Evolutionary conservation across 2,113 vertebrate species (phyloP).

Genomic region (Eidolon helvum): DNA sequence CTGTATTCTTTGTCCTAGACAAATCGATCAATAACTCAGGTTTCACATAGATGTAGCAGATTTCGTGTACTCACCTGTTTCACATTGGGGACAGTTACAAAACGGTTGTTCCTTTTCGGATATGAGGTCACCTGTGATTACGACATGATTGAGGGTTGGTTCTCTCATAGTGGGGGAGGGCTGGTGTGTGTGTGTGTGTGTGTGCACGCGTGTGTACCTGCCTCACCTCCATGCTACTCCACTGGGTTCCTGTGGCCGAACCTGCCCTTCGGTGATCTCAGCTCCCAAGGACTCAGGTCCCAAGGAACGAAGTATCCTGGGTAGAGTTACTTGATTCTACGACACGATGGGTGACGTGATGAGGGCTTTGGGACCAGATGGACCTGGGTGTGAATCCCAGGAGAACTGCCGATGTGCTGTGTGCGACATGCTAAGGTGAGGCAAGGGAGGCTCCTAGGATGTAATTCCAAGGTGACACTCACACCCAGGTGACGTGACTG

Average conservation of each 20-base stretch:
- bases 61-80: not conserved
- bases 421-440: rapidly evolving
- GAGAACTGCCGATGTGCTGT: not conserved
- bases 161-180: not conserved
- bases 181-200: not conserved
- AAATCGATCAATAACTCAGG: not conserved
- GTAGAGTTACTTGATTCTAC: not conserved
- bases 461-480: not conserved
- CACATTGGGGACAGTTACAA: not conserved
- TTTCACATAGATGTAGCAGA: not conserved
- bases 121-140: not conserved
- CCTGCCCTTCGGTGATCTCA: not conserved
- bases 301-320: not conserved
- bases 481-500: not conserved
- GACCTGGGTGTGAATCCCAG: not conserved
- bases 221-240: too few species aligned
- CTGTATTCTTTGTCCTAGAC: not conserved
- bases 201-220: not conserved
- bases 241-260: not conserved
- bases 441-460: not conserved
- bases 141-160: not conserved
- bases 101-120: not conserved
- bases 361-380: not conserved
- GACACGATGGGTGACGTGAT: not conserved
- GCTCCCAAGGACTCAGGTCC: not conserved